Conservation (phyloP, 2,113 vertebrate species). For the Gambusia holbrooki region DNA sequence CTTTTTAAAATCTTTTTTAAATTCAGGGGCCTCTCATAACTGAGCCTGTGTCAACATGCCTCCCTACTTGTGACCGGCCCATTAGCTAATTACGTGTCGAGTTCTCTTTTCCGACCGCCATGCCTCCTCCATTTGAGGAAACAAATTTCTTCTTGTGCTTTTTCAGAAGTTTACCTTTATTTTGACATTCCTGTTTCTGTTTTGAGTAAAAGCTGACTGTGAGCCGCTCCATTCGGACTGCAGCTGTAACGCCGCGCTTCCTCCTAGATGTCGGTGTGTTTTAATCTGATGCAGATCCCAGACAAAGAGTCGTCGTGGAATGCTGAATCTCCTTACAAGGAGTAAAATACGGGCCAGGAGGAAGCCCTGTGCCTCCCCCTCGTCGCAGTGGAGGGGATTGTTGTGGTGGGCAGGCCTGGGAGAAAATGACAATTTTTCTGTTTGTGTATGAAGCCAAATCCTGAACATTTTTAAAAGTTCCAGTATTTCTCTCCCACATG, state of each 20-base stretch:
- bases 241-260: slow-evolving; percentile 2
- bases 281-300: slow-evolving; percentile 40
- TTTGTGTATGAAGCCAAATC: slow-evolving; percentile 19
- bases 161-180: slow-evolving; percentile 2
- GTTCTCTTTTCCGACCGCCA: slow-evolving; percentile 44
- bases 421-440: slow-evolving; percentile 26
- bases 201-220: neutral
- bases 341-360: slow-evolving; percentile 56
- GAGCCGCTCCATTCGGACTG: neutral
- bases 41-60: neutral
- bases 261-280: slow-evolving; percentile 36
- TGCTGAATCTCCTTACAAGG: slow-evolving; percentile 76
- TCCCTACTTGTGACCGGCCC: slow-evolving; percentile 32
- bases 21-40: neutral
- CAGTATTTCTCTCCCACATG: too few relatives aligned
- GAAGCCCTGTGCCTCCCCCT: slow-evolving; percentile 50
- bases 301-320: slow-evolving; percentile 61
- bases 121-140: slow-evolving; percentile 37
- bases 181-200: neutral
- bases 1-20: too few relatives aligned
- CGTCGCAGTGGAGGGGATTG: slow-evolving; percentile 48
- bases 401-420: slow-evolving; percentile 41
- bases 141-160: slow-evolving; percentile 4
- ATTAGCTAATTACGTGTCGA: slow-evolving; percentile 73
- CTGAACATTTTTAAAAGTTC: slow-evolving; percentile 22